Base-by-base conservation (phyloP, 2,888 invertebrate species). In the Lepidochitona cinerea region DNA sequence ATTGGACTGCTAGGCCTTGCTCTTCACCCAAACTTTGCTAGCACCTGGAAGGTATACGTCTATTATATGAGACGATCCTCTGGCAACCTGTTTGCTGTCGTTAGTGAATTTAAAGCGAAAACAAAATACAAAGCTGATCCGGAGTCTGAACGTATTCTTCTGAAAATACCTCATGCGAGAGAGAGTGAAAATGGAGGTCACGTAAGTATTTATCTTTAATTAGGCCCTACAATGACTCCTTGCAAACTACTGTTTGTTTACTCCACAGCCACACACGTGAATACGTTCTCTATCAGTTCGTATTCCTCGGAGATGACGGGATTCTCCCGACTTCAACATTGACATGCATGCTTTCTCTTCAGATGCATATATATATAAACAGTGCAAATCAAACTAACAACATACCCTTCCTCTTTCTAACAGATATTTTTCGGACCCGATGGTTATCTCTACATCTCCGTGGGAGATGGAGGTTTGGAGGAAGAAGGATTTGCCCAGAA, bases 391-490 rank as follows among this genome's bases (percentile, higher is more conserved):
- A n/a, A n/a, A n/a, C n/a, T n/a, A n/a, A n/a, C n/a, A n/a, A n/a
- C n/a, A n/a, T n/a, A n/a, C n/a, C n/a, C n/a, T n/a, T n/a, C n/a
- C n/a, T n/a, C n/a, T n/a, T n/a, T n/a, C n/a, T n/a, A n/a, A n/a
- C 79, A 88, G 89, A 74, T 88, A 6, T 71, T 89, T 53, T 89
- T 89, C 78, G 89, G 88, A 2, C 74, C 75, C 54, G 88, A 88
- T 71, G 87, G 86, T 6, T 86, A 81, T 66, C 81, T 89, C 26
- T 88, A 88, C 66, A 75, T 84, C 6, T 83, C 85, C 54, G 77
- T 83, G 18, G 88, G 88, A 9, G 86, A 87, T 59, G 88, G 88
- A 0, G 84, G 84, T 4, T 80, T 77, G 1, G 74, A 71, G 12
- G 81, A 82, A 6, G 37, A 75, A 1, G 80, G 74, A 33, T 71